These are phyloP conservation scores for Proterorhinus semilunaris DNA, from an alignment of 2,113 vertebrate genomes.

Conservation along the genomic window DNA sequence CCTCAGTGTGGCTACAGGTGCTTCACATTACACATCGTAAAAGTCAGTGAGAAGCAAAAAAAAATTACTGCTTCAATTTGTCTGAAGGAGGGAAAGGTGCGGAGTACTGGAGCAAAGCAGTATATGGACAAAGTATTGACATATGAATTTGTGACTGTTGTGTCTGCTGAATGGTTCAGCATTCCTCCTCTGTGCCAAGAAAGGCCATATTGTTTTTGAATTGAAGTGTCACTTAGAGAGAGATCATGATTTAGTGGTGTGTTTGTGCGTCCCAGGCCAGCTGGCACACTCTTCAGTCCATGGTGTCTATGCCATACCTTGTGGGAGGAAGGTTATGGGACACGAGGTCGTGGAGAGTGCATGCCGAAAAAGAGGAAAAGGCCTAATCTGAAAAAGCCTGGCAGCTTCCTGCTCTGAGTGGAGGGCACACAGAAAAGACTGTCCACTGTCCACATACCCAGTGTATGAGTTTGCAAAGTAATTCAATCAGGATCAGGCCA, in stretches of 20 bases:
- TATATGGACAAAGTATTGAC: conserved; percentile 71
- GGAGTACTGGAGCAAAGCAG: conserved; percentile 27
- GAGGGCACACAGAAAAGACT: conserved; percentile 75
- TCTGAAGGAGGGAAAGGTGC: conserved; percentile 26
- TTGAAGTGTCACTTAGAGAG: conserved; percentile 62
- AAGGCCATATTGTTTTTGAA: conserved; percentile 74
- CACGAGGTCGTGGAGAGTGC: conserved; percentile 70
- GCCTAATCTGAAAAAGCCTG: conserved; percentile 78
- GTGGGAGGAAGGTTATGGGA: conserved; percentile 62
- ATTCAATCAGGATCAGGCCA: conserved; percentile 71
- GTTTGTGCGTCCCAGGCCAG: conserved; percentile 36
- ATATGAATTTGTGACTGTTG: conserved; percentile 67
- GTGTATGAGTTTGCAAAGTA: conserved; percentile 56
- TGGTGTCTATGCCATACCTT: conserved; percentile 65
- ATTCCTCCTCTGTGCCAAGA: conserved; percentile 67
- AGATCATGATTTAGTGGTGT: conserved; percentile 60
- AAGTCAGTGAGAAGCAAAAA: conserved; percentile 68
- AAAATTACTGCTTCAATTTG: conserved; percentile 75
- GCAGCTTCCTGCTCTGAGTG: conserved; percentile 76
- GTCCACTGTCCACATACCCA: conserved; percentile 58
- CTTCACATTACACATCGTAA: conserved; percentile 77
- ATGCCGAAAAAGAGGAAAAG: conserved; percentile 73
- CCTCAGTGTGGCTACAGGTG: conserved; percentile 74
- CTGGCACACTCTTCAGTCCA: conserved; percentile 54
- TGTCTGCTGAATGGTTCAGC: conserved; percentile 74